Conservation (phyloP, 2,113 vertebrate genomes). For the Dipodomys ordii region DNA sequence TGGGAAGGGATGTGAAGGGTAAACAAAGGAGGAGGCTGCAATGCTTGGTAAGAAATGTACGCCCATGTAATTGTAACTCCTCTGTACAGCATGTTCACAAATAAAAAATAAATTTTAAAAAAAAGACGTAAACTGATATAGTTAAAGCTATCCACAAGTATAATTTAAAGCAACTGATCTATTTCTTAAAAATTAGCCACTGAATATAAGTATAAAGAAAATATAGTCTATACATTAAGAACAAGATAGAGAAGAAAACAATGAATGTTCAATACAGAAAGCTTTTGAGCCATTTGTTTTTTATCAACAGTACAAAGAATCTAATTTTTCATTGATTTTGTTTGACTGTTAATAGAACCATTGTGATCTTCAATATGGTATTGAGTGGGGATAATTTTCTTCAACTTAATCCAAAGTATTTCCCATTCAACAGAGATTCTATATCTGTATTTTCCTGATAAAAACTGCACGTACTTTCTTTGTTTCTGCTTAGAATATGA, state of each 20-base stretch:
- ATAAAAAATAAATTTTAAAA: no score
- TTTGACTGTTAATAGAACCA: background rate
- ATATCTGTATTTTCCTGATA: no score
- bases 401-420: conserved; percentile 4
- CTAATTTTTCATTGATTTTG: background rate
- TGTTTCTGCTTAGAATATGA: background rate
- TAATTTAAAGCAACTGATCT: conserved; percentile 8
- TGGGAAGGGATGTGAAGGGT: no score
- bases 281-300: background rate
- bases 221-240: background rate
- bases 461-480: no score
- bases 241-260: background rate
- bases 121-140: background rate
- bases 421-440: background rate
- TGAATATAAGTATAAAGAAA: background rate
- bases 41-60: no score
- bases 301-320: background rate
- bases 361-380: background rate
- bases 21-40: no score
- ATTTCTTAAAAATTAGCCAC: background rate
- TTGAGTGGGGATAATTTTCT: background rate
- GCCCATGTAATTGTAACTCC: no score
- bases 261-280: background rate
- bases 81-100: no score
- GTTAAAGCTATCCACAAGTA: background rate